phyloP scores from a whole-genome alignment of 2,113 vertebrate genomes.

The Hystrix cristata region DNA sequence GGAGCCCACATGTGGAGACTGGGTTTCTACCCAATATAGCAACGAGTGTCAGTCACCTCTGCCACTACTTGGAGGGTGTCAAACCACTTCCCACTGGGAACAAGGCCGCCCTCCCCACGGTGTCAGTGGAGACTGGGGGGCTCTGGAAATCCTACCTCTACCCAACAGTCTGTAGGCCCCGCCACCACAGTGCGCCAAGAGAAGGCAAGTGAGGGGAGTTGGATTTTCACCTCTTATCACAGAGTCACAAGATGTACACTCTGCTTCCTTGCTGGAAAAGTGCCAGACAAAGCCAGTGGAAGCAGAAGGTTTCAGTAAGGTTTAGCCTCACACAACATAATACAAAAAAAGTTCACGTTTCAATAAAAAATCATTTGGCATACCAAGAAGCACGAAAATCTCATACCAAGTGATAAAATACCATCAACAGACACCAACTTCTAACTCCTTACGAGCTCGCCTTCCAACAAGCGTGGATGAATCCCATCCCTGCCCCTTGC shows the following conservation, averaged over 20 bases:
- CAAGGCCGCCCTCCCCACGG: background rate
- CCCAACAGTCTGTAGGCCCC: background rate
- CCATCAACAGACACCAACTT: background rate
- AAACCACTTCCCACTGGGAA: background rate
- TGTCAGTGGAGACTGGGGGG: background rate
- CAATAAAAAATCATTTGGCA: background rate
- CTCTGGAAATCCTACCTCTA: background rate
- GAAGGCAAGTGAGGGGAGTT: background rate
- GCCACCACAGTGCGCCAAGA: background rate
- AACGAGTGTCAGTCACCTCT: background rate
- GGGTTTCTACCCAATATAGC: background rate
- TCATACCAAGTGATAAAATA: conserved; percentile 8
- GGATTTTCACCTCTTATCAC: background rate
- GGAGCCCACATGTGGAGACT: background rate
- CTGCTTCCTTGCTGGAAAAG: background rate
- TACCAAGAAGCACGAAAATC: background rate
- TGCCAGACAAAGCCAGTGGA: background rate
- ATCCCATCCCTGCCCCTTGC: background rate
- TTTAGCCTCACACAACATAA: background rate
- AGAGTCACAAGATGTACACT: background rate
- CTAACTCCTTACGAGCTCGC: background rate
- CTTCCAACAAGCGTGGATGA: background rate
- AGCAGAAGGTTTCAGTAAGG: background rate
- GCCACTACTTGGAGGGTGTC: background rate
- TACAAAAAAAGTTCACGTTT: background rate